Evolutionary conservation across 2,113 vertebrate species (phyloP), one percentile per base, ranked within the genome.

Genomic region (Synodontis membranacea): DNA sequence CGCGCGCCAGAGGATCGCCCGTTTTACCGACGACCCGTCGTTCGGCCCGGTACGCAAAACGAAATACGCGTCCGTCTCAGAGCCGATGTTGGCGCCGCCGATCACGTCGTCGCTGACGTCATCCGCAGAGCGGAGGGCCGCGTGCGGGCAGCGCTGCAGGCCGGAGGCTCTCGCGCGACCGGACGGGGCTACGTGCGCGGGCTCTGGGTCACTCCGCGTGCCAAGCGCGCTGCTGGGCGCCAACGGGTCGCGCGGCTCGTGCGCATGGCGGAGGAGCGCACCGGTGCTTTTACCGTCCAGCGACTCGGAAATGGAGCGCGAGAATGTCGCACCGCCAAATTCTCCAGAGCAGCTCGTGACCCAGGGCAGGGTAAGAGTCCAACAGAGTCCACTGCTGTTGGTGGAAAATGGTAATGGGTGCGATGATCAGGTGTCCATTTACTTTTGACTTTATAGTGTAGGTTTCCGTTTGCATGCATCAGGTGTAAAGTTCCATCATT

Each of bases 311-410:
- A 86, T 87, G 10, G 94, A 93, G 58, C 90, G 92, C 5, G 72
- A 89, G 2, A 86, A 94, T 88, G 83, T 92, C 0, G 96, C 91
- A 52, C 96, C 96, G 0, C 95, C 95, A 28, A 96, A 96, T 88
- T 94, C 96, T 28, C 95, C 95, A 0, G 93, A 19, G 56, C 91
- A 91, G 86, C 90, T 87, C 58, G 54, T 37, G 81, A 42, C 15
- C 44, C 75, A 64, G 14, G 82, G 46, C 46, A 60, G 34, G 85
- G 92, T 93, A 87, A 81, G 48, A 37, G 28, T 68, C 56, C 42
- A n/a, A n/a, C n/a, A n/a, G n/a, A n/a, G n/a, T n/a, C n/a, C n/a
- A n/a, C n/a, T n/a, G n/a, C n/a, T n/a, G n/a, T n/a, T n/a, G n/a
- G n/a, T n/a, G n/a, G n/a, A n/a, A n/a, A n/a, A n/a, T n/a, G n/a